Evolutionary conservation across 2,113 vertebrate species (phyloP), one percentile per base, ranked within the genome.

Genomic region (Pelobates fuscus): DNA sequence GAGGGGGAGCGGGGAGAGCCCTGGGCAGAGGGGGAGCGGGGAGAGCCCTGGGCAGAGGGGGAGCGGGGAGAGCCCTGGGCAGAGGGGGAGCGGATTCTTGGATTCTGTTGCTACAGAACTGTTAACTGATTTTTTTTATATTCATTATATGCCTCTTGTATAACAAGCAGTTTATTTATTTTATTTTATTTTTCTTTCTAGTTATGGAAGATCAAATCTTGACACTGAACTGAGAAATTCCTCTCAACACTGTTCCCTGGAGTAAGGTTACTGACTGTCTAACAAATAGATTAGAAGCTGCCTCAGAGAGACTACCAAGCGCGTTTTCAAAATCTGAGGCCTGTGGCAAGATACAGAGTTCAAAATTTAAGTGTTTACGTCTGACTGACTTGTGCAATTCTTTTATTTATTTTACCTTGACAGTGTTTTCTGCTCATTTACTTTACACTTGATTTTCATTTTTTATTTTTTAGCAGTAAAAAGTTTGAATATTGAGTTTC

Each of bases 181-280:
- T 25, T 49, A 17, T 49, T 79, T 29, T 62, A 77, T 11, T 70
- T 25, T 78, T 64, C 55, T 86, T 81, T 84, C 11, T 88, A 99
- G 97, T 92, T 99, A 60, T 99, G 97, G 97, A 99, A 98, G 92
- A 99, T 99, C 86, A 99, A 99, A 86, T 98, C 97, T 76, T 99
- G 95, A 98, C 86, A 80, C 44, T 81, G 57, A 80, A 80, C 78
- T 67, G 72, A 77, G 65, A 80, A 80, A 24, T 21, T 21, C 60
- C 24, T 25, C n/a, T n/a, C n/a, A n/a, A n/a, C n/a, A 58, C 67
- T 79, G 83, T 82, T 75, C 79, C 84, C 84, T 6, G 78, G 81
- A 81, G 79, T 72, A 78, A 70, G 60, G 81, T 78, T 69, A 80
- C 67, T 70, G 80, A 73, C 74, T 84, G 66, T 59, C 20, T 46